Evolutionary conservation across 2,113 vertebrate species (phyloP), one percentile per base, ranked within the genome.

Genomic region (Cynocephalus volans): DNA sequence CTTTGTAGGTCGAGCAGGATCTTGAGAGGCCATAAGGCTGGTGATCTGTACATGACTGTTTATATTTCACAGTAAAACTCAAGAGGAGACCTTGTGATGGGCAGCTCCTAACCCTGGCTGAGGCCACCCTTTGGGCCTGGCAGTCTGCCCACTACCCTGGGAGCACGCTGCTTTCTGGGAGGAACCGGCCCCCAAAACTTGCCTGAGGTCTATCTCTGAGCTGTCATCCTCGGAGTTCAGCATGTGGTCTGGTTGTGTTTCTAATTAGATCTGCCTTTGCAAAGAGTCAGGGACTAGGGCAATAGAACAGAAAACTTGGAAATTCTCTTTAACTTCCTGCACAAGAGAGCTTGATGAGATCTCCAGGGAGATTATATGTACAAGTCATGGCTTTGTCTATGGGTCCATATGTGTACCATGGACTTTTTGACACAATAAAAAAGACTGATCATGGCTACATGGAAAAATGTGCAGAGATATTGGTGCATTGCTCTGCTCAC

Each of bases 211-310:
- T 41, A 41, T 41, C 41, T 94, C 65, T 54, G 56, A 67, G 77
- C 50, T 77, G 23, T 93, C 96, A 97, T 96, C 76, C 91, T 85
- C 24, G 31, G 85, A 88, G 88, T 87, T 92, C 88, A 94, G n/a
- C n/a, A 95, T 87, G 76, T 95, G 94, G 88, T 93, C 84, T 45
- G 41, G 18, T 28, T 45, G 7, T 94, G 67, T 65, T 90, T 97
- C 96, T 67, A 88, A 86, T 95, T 56, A 88, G 65, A 88, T 92
- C 92, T 87, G 65, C 93, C 72, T 97, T 94, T 85, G 45, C 79
- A 58, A n/a, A 90, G 13, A 94, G 77, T 84, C 48, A 82, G 6
- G 58, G 70, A 70, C 3, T 36, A 60, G 24, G 77, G 28, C 56
- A 45, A 18, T 45, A 26, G 60, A 54, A 50, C 33, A 67, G 64